Conservation (phyloP, 1,140 invertebrate genomes). For the Teleogryllus occipitalis region DNA sequence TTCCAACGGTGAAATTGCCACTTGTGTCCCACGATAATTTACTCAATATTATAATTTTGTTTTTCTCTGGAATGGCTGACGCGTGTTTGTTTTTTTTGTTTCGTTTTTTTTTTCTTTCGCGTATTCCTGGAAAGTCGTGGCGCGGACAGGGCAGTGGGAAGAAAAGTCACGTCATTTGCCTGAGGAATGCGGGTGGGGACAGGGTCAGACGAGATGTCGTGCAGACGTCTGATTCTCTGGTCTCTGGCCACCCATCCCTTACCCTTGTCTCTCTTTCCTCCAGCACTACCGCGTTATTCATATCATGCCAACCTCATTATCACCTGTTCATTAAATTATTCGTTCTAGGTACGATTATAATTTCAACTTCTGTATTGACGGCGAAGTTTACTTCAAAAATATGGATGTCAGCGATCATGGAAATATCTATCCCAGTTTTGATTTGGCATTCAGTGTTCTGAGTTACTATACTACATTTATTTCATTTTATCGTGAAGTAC, state of each 20-base stretch:
- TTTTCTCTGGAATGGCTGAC: not conserved
- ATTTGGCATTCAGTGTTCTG: too few species aligned
- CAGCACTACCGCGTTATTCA: not conserved
- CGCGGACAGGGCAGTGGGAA: not conserved
- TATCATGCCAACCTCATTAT: not conserved
- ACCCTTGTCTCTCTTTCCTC: too few species aligned
- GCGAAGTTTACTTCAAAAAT: not conserved
- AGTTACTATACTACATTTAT: too few species aligned
- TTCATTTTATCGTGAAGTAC: too few species aligned
- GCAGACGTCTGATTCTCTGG: not conserved
- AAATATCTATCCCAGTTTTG: too few species aligned
- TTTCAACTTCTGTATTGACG: not conserved
- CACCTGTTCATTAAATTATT: not conserved
- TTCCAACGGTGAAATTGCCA: not conserved
- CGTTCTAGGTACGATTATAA: not conserved
- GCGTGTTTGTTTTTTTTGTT: not conserved
- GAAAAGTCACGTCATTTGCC: not conserved
- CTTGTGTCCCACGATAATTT: not conserved
- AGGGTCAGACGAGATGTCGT: not conserved
- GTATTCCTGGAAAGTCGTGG: not conserved
- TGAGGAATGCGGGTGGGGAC: not conserved
- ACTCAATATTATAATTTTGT: constrained; percentile 2
- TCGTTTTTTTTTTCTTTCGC: not conserved
- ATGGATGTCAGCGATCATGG: not conserved
- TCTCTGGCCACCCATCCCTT: not conserved